These are phyloP conservation scores for Propsilocerus akamusi DNA, from an alignment of 1,140 invertebrate species.

Conservation along the genomic window DNA sequence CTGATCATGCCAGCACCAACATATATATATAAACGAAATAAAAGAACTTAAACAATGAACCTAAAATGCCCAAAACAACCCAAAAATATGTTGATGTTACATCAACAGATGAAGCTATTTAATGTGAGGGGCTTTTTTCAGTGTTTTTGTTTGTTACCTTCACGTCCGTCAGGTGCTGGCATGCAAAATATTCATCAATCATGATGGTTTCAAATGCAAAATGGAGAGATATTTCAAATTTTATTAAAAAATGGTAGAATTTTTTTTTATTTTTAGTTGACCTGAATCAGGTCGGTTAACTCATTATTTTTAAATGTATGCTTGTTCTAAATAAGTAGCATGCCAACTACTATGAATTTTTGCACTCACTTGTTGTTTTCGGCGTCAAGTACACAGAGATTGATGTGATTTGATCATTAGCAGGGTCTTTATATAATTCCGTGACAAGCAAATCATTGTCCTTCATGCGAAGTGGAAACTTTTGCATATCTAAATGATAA, in stretches of 20 bases:
- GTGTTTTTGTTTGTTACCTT: background rate
- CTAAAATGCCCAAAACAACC: too few relatives aligned
- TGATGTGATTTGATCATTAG: constrained; percentile 90
- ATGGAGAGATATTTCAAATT: too few relatives aligned
- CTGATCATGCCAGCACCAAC: background rate
- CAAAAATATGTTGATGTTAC: too few relatives aligned
- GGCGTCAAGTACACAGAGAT: constrained; percentile 96
- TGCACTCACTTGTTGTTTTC: constrained; percentile 71
- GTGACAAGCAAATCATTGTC: constrained; percentile 96
- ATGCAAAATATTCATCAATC: constrained; percentile 1
- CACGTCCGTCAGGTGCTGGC: background rate
- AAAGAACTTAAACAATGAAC: too few relatives aligned
- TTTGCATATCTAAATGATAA: constrained; percentile 97
- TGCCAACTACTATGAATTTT: background rate
- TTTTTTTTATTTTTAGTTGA: too few relatives aligned
- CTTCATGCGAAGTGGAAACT: constrained; percentile 96
- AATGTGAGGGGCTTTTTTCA: background rate
- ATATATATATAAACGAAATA: too few relatives aligned
- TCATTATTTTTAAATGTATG: too few relatives aligned
- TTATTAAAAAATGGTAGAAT: too few relatives aligned
- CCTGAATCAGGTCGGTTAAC: background rate
- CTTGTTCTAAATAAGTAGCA: constrained; percentile 6
- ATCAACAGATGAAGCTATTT: background rate
- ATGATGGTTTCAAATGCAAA: too few relatives aligned
- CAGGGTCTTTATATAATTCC: constrained; percentile 87